Percentiles rank a stretch among this genome's conserved stretches.
Conservation (phyloP, 2,888 invertebrate genomes). For the Plagodis pulveraria region DNA sequence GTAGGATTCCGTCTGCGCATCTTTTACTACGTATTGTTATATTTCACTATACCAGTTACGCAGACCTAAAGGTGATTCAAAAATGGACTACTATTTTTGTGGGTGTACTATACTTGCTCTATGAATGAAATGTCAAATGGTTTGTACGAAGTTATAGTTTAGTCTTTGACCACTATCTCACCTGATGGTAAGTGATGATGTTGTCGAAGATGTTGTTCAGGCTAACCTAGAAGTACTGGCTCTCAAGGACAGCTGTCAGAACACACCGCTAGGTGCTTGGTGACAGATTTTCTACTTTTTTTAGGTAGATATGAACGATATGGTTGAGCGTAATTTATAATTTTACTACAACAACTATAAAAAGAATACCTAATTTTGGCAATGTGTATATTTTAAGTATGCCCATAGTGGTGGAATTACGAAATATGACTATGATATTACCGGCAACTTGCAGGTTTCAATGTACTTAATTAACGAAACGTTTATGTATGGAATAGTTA, state of each 20-base stretch:
- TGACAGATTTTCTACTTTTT: no score
- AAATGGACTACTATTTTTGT: conserved; percentile 21
- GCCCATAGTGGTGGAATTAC: background rate
- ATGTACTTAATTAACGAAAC: background rate
- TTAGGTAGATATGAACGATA: background rate
- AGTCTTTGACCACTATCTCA: no score
- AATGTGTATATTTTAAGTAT: background rate
- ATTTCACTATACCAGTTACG: conserved; percentile 2
- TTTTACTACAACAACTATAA: no score
- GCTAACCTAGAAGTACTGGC: no score
- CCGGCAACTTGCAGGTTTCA: no score
- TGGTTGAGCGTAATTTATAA: no score
- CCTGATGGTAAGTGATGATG: no score
- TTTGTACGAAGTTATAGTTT: conserved; percentile 41
- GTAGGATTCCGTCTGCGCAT: conserved; percentile 5
- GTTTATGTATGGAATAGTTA: conserved; percentile 25
- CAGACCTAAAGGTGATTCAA: conserved; percentile 16
- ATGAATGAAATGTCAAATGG: conserved; percentile 32
- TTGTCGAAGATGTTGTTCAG: no score
- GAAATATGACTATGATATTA: no score
- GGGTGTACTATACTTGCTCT: conserved; percentile 17
- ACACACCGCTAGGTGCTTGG: no score
- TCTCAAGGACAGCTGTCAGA: no score
- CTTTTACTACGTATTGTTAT: conserved; percentile 3
- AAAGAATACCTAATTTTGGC: no score